Evolutionary conservation across 2,888 invertebrate genomes (phyloP).

Genomic region (Drosophila cracens): DNA sequence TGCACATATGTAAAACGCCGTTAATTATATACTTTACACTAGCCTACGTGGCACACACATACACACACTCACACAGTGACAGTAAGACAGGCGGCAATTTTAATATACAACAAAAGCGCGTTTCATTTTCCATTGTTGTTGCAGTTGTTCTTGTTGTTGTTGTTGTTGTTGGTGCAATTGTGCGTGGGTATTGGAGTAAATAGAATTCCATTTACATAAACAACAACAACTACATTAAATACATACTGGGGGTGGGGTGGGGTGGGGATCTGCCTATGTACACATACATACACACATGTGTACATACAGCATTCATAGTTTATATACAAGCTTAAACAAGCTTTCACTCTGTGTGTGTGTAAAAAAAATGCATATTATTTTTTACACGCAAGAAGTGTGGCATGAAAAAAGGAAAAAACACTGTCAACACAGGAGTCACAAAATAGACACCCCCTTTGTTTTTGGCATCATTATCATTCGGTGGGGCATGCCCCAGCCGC

Average conservation of each 20-base stretch:
- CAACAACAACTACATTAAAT: conserved; percentile 47
- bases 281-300: not conserved
- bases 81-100: conserved; percentile 68
- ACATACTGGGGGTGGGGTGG: not conserved
- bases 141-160: conserved; percentile 31
- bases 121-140: conserved; percentile 46
- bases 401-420: conserved; percentile 46
- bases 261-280: conserved; percentile 18
- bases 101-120: conserved; percentile 78
- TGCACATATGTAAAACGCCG: conserved; percentile 64
- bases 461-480: conserved; percentile 45
- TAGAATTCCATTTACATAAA: conserved; percentile 59
- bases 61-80: conserved; percentile 21
- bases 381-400: conserved; percentile 71
- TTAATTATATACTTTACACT: conserved; percentile 77
- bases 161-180: conserved; percentile 55
- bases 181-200: conserved; percentile 66
- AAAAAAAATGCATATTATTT: conserved; percentile 62
- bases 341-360: conserved; percentile 28
- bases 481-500: not conserved
- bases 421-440: conserved; percentile 18
- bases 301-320: conserved; percentile 22
- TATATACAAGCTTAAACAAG: conserved; percentile 58
- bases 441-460: conserved; percentile 8
- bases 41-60: conserved; percentile 55